Evolutionary conservation across 2,888 invertebrate species (phyloP), one percentile per base, ranked within the genome.

Genomic region (Euzophera pinguis): DNA sequence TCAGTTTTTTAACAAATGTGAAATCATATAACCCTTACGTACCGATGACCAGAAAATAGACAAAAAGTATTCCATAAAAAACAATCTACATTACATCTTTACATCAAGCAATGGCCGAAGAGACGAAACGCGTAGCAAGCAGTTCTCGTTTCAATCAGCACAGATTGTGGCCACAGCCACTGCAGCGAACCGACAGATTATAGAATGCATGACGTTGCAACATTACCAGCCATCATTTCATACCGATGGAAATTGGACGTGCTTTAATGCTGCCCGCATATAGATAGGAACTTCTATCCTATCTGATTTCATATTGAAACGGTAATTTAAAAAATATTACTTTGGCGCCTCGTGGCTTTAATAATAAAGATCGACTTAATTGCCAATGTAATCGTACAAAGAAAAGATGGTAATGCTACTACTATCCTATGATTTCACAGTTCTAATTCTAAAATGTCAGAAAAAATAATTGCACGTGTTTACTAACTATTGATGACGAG

Each of bases 141-240:
- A 80, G 65, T 75, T 75, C 65, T 66, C 78, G 75, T 79, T 83
- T 84, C 86, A 86, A 87, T 87, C 85, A 84, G 78, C 68, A 60
- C 70, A 79, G 80, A 85, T 82, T 82, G 83, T 78, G 78, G 76
- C 69, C 67, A 22, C 22, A 3, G 55, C 9, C 27, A 64, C 71
- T 66, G 67, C 66, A 63, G 64, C 64, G 59, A 61, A 56, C 61
- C 62, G 71, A 67, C 72, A 77, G 78, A 76, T 78, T 59, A 62
- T 78, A 78, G 81, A 81, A 81, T 76, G 80, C 84, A 87, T 87
- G 87, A 87, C 81, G 75, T 73, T 68, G 85, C 86, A 77, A 78
- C 79, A 81, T 83, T 80, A 76, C 72, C 62, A 65, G 63, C 71
- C 71, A 69, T 71, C 77, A 77, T 80, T 81, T 81, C 71, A 78